Evolutionary conservation across 2,797 vertebrate genomes (phyloP).

Genomic region (Sternotherus odoratus): DNA sequence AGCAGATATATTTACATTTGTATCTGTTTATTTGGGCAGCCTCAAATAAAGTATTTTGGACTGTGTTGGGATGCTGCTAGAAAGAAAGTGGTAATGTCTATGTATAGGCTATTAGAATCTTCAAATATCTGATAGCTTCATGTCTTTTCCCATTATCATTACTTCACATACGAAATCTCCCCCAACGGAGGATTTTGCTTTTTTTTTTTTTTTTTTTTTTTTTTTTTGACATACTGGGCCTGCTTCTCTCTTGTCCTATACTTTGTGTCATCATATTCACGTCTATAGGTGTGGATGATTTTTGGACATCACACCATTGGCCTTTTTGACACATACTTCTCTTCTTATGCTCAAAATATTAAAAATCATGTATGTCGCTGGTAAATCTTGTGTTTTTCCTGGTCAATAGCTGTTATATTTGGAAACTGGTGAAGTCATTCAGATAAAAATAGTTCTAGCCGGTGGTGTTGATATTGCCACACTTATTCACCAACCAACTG

Average conservation of each 20-base stretch:
- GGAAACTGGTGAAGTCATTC: not conserved
- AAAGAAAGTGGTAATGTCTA: not conserved
- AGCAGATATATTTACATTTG: not conserved
- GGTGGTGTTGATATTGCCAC: not conserved
- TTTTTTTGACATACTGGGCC: not conserved
- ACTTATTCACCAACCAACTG: slow-evolving; percentile 47
- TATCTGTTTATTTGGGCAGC: not conserved
- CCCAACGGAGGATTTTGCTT: no score
- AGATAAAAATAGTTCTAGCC: not conserved
- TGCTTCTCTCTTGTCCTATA: not conserved
- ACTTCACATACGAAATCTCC: not conserved
- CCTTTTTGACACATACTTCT: not conserved
- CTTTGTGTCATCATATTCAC: not conserved
- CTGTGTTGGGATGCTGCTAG: not conserved
- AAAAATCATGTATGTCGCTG: not conserved
- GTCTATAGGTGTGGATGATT: not conserved
- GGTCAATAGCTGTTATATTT: not conserved
- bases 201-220: no score
- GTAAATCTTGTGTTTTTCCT: not conserved
- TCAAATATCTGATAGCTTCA: not conserved
- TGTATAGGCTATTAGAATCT: not conserved
- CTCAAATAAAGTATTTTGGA: not conserved
- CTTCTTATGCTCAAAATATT: not conserved
- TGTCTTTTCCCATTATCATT: not conserved
- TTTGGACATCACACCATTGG: not conserved